Percentiles rank a stretch among this genome's conserved stretches.
These are phyloP conservation scores for Neoascia interrupta DNA, from an alignment of 2,888 invertebrate genomes.

Conservation along the genomic window DNA sequence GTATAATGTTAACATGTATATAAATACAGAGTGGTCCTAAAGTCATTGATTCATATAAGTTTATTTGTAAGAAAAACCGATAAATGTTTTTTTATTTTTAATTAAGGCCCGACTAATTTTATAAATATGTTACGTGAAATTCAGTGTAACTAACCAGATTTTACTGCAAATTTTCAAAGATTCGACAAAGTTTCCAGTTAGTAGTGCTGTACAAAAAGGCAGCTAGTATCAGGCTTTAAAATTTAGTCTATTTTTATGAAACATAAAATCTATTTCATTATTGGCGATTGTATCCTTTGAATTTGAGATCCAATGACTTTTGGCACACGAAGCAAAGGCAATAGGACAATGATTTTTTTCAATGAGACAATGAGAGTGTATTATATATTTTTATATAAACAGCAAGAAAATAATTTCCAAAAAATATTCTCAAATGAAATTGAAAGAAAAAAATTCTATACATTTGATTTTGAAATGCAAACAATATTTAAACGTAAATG, in stretches of 20 bases:
- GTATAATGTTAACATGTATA: slow-evolving; percentile 18
- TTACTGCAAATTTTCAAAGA: too few species aligned
- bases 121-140: not conserved
- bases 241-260: too few species aligned
- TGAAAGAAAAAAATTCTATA: slow-evolving; percentile 25
- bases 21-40: slow-evolving; percentile 31
- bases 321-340: not conserved
- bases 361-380: slow-evolving; percentile 35
- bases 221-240: too few species aligned
- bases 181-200: too few species aligned
- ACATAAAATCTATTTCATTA: too few species aligned
- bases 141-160: too few species aligned
- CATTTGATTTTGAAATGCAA: slow-evolving; percentile 50
- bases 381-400: slow-evolving; percentile 33
- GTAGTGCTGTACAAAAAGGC: too few species aligned
- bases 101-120: not conserved
- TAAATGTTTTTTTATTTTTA: not conserved
- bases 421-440: slow-evolving; percentile 15
- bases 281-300: not conserved
- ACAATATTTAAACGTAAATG: slow-evolving; percentile 32
- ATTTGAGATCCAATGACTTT: slow-evolving; percentile 2
- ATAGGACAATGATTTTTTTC: slow-evolving; percentile 14
- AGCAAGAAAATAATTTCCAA: slow-evolving; percentile 45
- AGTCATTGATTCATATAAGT: slow-evolving; percentile 2
- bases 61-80: too few species aligned